Conservation (phyloP, 2,113 vertebrate genomes). For the Echinops telfairi region DNA sequence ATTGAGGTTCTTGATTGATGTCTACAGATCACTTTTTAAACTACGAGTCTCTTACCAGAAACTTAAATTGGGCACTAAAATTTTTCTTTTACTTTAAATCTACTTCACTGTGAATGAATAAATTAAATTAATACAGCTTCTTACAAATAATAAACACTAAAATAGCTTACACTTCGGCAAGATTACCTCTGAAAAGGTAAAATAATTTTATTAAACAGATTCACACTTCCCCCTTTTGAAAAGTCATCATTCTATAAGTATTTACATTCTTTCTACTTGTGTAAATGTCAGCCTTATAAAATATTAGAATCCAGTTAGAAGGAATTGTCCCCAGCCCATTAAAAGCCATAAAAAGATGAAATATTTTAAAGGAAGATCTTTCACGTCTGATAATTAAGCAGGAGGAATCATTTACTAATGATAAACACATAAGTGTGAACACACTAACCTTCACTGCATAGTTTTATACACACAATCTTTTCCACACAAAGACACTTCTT, state of each 20-base stretch:
- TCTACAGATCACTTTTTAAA: constrained; percentile 35
- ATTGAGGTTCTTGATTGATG: constrained; percentile 46
- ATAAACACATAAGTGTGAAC: background rate
- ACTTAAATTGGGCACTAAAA: constrained; percentile 16
- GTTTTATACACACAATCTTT: background rate
- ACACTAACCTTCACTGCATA: background rate
- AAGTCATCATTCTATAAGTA: constrained; percentile 38
- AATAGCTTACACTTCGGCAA: constrained; percentile 48
- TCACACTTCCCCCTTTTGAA: constrained; percentile 5
- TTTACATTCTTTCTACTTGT: background rate
- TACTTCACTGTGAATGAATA: constrained; percentile 43
- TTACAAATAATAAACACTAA: constrained; percentile 57
- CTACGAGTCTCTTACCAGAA: constrained; percentile 42
- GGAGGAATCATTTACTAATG: background rate
- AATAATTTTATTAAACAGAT: constrained; percentile 20
- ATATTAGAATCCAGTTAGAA: background rate
- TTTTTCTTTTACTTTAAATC: constrained; percentile 55
- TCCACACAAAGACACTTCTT: constrained; percentile 36
- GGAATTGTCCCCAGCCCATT: constrained; percentile 6
- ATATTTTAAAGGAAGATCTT: constrained; percentile 36
- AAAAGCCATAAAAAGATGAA: constrained; percentile 50
- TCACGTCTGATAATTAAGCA: background rate
- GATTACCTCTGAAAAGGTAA: constrained; percentile 58
- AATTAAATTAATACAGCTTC: too few species aligned
- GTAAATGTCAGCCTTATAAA: background rate